Percentiles rank a stretch among this genome's conserved stretches.
phyloP scores from a whole-genome alignment of 2,888 invertebrate genomes.

The Arenicola marina region DNA sequence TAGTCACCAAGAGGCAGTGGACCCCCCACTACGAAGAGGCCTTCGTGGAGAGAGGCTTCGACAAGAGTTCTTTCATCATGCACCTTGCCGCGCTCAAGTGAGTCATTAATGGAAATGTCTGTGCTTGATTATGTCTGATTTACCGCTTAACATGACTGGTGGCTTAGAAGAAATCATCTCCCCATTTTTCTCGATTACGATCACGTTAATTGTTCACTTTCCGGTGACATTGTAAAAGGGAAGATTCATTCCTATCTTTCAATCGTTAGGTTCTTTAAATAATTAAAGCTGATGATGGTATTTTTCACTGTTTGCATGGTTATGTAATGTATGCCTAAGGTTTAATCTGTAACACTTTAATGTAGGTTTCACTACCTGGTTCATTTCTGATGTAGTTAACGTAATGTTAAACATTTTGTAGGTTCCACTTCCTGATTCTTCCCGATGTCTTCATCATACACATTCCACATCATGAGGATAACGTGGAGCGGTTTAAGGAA shows the following conservation, averaged over 20 bases:
- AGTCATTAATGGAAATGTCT: too few species aligned
- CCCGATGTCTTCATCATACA: not conserved
- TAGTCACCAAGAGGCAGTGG: not conserved
- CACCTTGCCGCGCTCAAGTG: not conserved
- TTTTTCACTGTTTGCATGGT: not conserved
- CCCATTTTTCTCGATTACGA: not conserved
- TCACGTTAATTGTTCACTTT: not conserved
- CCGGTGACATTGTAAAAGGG: not conserved
- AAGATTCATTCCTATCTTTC: not conserved
- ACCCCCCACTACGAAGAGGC: not conserved
- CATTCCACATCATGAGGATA: not conserved
- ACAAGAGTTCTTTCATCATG: not conserved
- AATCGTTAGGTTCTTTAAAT: too few species aligned
- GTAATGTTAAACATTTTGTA: too few species aligned
- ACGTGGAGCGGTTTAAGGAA: not conserved
- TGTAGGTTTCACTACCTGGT: not conserved
- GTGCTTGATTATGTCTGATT: too few species aligned
- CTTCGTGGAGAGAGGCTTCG: slow-evolving; percentile 5
- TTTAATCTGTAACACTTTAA: not conserved
- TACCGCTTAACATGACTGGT: not conserved
- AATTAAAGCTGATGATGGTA: too few species aligned
- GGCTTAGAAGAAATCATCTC: too few species aligned
- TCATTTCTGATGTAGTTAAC: not conserved
- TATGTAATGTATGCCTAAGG: not conserved
- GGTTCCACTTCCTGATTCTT: not conserved